Percentiles rank a stretch among this genome's conserved stretches.
Conservation (phyloP, 2,888 invertebrate species). For the Serripes groenlandicus region DNA sequence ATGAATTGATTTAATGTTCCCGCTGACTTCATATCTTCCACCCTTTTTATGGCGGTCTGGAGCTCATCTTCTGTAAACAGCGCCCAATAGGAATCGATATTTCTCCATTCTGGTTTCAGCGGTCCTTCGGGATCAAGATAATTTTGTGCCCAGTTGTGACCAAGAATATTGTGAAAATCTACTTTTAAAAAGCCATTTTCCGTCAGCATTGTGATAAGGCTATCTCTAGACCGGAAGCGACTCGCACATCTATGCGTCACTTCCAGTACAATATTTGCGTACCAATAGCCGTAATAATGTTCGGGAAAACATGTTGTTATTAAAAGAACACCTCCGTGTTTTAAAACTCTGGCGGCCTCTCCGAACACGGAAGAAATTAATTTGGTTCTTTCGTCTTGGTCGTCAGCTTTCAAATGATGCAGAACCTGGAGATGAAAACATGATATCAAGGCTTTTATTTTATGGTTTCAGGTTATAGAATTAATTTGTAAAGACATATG, state of each 20-base stretch:
- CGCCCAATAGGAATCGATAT: constrained; percentile 20
- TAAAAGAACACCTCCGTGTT: not conserved
- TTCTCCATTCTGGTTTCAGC: constrained; percentile 12
- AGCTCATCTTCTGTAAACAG: constrained; percentile 5
- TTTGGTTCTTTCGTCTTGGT: not conserved
- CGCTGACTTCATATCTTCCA: constrained; percentile 7
- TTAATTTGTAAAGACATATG: too few relatives aligned
- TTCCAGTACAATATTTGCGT: not conserved
- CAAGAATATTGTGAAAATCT: not conserved
- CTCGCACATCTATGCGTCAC: not conserved
- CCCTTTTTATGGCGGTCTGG: not conserved
- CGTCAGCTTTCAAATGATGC: not conserved
- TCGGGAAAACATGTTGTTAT: not conserved
- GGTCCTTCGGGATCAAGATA: constrained; percentile 14
- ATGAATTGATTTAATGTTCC: constrained; percentile 19
- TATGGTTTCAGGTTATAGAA: too few relatives aligned
- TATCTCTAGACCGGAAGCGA: not conserved
- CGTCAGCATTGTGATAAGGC: not conserved
- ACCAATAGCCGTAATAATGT: not conserved
- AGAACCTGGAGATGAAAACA: too few relatives aligned
- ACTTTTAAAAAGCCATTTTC: not conserved
- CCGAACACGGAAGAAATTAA: not conserved
- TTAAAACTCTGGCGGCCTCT: not conserved
- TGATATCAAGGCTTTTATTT: too few relatives aligned
- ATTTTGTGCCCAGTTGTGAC: not conserved